Evolutionary conservation across 2,113 vertebrate species (phyloP).

Genomic region (Scytalopus superciliaris): DNA sequence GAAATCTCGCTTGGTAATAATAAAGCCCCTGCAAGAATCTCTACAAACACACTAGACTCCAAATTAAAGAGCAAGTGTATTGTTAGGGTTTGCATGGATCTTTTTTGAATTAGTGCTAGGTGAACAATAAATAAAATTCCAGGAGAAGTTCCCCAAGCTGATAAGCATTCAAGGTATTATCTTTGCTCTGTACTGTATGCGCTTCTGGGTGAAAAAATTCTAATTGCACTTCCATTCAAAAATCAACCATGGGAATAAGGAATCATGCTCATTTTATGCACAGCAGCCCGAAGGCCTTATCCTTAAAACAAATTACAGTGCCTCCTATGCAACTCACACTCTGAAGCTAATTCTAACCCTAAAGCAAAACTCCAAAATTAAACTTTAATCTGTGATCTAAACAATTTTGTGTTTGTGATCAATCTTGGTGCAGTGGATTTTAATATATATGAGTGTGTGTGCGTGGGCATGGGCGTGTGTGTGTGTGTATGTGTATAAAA

Average conservation of each 20-base stretch:
- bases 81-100: conserved; percentile 69
- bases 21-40: conserved; percentile 69
- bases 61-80: conserved; percentile 73
- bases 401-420: conserved; percentile 80
- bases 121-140: conserved; percentile 82
- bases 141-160: conserved; percentile 77
- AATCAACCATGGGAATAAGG: conserved; percentile 85
- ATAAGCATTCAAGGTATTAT: conserved; percentile 81
- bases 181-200: conserved; percentile 75
- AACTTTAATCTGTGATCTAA: conserved; percentile 85
- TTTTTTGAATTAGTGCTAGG: conserved; percentile 71
- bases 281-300: conserved; percentile 81
- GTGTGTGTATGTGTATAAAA: not conserved
- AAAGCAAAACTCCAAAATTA: conserved; percentile 84
- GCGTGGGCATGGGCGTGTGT: not conserved
- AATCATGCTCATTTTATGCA: conserved; percentile 83
- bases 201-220: conserved; percentile 82
- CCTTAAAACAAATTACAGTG: conserved; percentile 85
- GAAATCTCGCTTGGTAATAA: conserved; percentile 66
- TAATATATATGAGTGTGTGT: not conserved
- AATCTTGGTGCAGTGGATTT: conserved; percentile 68
- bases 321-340: conserved; percentile 85
- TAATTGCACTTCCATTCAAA: conserved; percentile 86
- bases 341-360: conserved; percentile 81
- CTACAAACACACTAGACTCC: conserved; percentile 70